Evolutionary conservation across 2,888 invertebrate species (phyloP), one percentile per base, ranked within the genome.

Genomic region (Torymus texanus): DNA sequence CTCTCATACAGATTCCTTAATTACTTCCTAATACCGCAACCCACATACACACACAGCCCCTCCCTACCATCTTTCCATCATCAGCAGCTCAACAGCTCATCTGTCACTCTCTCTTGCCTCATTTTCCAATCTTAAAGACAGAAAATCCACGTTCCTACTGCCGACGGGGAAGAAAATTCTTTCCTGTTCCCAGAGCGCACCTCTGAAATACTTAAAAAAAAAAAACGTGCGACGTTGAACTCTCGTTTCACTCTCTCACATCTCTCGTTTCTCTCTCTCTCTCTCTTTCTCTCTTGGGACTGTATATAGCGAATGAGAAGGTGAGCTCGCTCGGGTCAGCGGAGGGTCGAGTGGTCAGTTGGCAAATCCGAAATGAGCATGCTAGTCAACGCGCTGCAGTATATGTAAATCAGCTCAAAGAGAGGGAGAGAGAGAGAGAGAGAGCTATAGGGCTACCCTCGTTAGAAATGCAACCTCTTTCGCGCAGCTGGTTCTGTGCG

Each of bases 341-440:
- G 41, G 11, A 50, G 41, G 16, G 16, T 63, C 41, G n/a, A 50
- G 79, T 81, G 80, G 80, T 83, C 81, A 41, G 41, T 41, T 8
- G 41, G 41, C 75, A 85, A 86, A 88, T 87, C 86, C 85, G 76
- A 85, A 87, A 87, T 86, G 85, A 85, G 83, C 83, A 85, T 86
- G 86, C 87, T 82, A 84, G 83, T 83, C 85, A 82, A 80, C 84
- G 87, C 85, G n/a, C 63, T 84, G 80, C 80, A 79, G 76, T 83
- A 79, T 84, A 83, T 84, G 84, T 83, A 86, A 85, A 86, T 86
- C 78, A 79, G 61, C 41, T 41, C 41, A 41, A 41, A 41, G 41
- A 41, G 41, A 8, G 8, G 8, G 29, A 2, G 29, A 5, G 29
- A 29, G 41, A 8, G 41, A 41, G 29, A 5, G 29, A 29, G 41